Evolutionary conservation across 1,140 invertebrate genomes (phyloP), one percentile per base, ranked within the genome.

Genomic region (Caenorhabditis briggsae): DNA sequence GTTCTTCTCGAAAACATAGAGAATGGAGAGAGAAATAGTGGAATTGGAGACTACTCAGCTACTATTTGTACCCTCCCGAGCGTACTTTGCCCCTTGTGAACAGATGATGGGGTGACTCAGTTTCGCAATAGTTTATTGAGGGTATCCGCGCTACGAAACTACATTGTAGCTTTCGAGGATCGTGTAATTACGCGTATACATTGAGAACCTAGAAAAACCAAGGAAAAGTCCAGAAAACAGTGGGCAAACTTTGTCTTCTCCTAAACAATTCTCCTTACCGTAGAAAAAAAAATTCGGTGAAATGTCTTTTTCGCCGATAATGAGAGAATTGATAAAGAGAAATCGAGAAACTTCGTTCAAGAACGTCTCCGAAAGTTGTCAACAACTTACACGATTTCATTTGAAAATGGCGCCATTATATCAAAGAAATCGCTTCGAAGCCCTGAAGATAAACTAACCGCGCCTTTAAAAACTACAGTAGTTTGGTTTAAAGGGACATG

Each of bases 21-120:
- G 16, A 53, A 11, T 14, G 3, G 16, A 53, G 50, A 61, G n/a
- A 78, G 33, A 78, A 46, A 78, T 78, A 70, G 70, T 6, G 20
- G 18, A 70, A 78, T 11, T 23, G 18, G 8, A n/a, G 46, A 53
- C 7, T 78, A 46, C n/a, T 78, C 70, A 50, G 70, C 70, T 53
- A 78, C 8, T 78, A 78, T 78, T 50, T 78, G 70, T 78, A 78
- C 70, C 70, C 33, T 5, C 41, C 20, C 18, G 18, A 12, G 33
- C 70, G 70, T 78, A 78, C 70, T 78, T 78, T 78, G 65, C 65
- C 65, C 65, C 65, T 41, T 14, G 6, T 46, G 20, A 25, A 61
- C 70, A 50, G 70, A 78, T 78, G 46, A 41, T 50, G 70, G 70
- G 70, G 70, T 78, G 65, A 70, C 65, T 70, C 20, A 65, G 61